Evolutionary conservation across 2,888 invertebrate genomes (phyloP), one percentile per base, ranked within the genome.

Genomic region (Andrena trimmerana): DNA sequence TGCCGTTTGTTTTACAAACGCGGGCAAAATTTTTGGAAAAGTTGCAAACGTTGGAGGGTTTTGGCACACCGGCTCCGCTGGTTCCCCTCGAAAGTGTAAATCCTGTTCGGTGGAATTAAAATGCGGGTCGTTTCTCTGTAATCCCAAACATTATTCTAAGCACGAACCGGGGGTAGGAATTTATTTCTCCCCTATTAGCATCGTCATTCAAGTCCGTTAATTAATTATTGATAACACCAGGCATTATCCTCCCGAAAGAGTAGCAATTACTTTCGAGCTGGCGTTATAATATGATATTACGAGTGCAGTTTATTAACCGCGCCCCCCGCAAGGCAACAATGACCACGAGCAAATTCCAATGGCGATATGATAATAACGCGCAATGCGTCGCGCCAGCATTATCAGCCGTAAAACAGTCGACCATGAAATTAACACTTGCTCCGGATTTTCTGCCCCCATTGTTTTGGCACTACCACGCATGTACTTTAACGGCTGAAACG

Each of bases 251-350:
- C 7, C n/a, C 59, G 48, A 6, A 67, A 54, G 67, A 29, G 42
- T 24, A 42, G 24, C 67, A 52, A 68, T 67, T 59, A 74, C 57
- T 74, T 74, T 36, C 67, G 42, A 16, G 1, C n/a, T 31, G 20
- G 66, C 57, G 54, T 66, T 67, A 74, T 29, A 66, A 74, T 67
- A 65, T 65, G 54, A 54, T 65, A 57, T 57, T 29, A 36, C 52
- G 52, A 13, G n/a, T 24, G 16, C 57, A 20, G 54, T 67, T 59
- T 59, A 74, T 74, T 74, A 67, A 54, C 57, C 48, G 59, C 36
- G 33, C 59, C 31, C 10, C 36, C 10, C 16, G 16, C 59, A 0
- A 48, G 24, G n/a, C 31, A 74, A 67, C 59, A 74, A 74, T 74
- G 31, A 59, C 48, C 70, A 3, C 42, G 59, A 7, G 57, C 20